phyloP scores from a whole-genome alignment of 2,113 vertebrate species.

The Dryoscopus gambensis region DNA sequence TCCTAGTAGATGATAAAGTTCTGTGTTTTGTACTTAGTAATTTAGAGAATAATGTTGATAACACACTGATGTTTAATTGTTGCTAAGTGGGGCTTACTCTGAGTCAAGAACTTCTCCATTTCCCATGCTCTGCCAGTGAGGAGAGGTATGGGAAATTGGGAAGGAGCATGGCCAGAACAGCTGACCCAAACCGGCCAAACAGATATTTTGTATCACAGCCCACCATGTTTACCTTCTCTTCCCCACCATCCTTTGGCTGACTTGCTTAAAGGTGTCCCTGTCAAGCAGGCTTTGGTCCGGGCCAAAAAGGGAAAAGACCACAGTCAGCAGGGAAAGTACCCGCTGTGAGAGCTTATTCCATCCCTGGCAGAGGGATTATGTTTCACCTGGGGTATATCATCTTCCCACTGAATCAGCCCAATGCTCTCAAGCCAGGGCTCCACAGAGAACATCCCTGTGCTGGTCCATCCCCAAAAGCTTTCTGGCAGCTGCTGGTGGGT shows the following conservation, averaged over 20 bases:
- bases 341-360: neutral
- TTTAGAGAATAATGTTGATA: neutral
- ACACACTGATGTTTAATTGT: neutral
- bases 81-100: neutral
- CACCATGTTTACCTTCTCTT: neutral
- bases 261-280: neutral
- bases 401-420: accelerated
- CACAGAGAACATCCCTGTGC: neutral
- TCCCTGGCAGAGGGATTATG: neutral
- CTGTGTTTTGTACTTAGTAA: neutral
- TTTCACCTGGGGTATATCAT: neutral
- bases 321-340: neutral
- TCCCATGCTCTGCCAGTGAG: neutral
- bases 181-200: neutral
- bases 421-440: neutral
- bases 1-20: neutral
- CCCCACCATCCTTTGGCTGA: neutral
- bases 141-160: neutral
- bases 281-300: neutral
- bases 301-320: neutral
- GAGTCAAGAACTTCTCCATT: neutral
- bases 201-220: neutral
- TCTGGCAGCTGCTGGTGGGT: neutral
- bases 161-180: neutral
- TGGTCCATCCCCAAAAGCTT: neutral